Base-by-base conservation (phyloP, 2,888 invertebrate genomes). In the Strigamia maritima region DNA sequence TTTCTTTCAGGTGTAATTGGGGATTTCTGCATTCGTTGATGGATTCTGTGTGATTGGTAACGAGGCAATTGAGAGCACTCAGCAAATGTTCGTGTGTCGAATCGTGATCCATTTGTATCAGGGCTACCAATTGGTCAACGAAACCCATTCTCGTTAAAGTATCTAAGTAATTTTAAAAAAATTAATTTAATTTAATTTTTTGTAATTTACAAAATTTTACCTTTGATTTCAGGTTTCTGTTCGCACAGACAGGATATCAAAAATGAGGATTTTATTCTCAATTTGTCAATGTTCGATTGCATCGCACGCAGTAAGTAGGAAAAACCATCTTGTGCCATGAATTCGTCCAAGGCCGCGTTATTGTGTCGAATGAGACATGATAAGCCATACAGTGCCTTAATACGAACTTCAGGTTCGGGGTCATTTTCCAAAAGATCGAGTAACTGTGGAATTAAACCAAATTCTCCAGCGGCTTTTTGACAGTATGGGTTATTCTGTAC, bases 401-500 rank as follows among this genome's bases (percentile, higher is more conserved):
- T 86, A 77, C 90, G 88, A 0, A 92, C 90, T 0, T 86, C 84
- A 19, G 87, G 86, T 2, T 89, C 88, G 0, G 86, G 84, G 84
- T 92, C 92, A 12, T 86, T 86, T 82, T 90, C 89, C 14, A 91
- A 85, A 79, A 92, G 85, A 6, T 86, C 85, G 16, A 93, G 84
- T 19, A 95, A 85, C 10, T 89, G 87, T 0, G 90, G 89, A 70
- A 95, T 86, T 10, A 92, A 86, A 0, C 90, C 90, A 75, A 89
- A 88, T 80, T 92, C 90, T n/a, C 92, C 90, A 12, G 84, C 84
- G 65, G 89, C 88, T 31, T 89, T 86, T 85, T 97, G 96, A 83
- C 94, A 94, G 84, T 89, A 92, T 0, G 92, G 90, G 87, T 96
- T 95, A 86, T 96, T 95, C 86, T 97, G 96, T 44, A 92, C 91